Base-by-base conservation (phyloP, 2,797 vertebrate genomes). In the Anas capensis region DNA sequence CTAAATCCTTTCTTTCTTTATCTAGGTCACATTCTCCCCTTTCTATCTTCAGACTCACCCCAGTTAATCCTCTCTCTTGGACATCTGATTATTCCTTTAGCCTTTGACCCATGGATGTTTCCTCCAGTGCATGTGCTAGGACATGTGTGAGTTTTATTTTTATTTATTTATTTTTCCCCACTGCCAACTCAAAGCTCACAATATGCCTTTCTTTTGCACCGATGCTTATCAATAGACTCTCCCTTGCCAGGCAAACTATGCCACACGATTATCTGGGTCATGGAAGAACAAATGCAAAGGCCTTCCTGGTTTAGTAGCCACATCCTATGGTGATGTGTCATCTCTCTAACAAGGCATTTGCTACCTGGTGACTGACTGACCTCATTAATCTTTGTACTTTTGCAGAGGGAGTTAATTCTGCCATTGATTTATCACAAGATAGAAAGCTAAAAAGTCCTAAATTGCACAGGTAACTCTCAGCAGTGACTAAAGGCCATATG, bases 1-100 rank as follows among this genome's bases (percentile, higher is more conserved):
- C 34, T 78, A 93, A 95, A 95, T 93, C 77, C 42, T 36, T 77
- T 60, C 61, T 66, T 21, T 62, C 42, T 46, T 86, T 83, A 75
- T 93, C 71, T 91, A 58, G 40, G 86, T 88, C 61, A 78, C 12
- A 60, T 86, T 83, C 54, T 80, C 20, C 27, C 31, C 31, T 49
- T 92, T 77, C 69, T 83, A 10, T 83, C 66, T 65, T 29, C 60
- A 78, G n/a, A 66, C 36, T 71, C 40, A 86, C 31, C 26, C 14
- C 24, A 36, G 36, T 75, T 82, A 93, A 92, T 92, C 78, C 78
- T 86, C 75, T 86, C 53, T 7, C n/a, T 40, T 82, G 58, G 23
- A 71, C 83, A 84, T 88, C 57, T 91, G 53, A 54, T 81, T 86
- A 84, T 82, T 92, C 27, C 24, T 61, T 40, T 15, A 53, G 53